Base-by-base conservation (phyloP, 2,113 vertebrate genomes). In the Condylura cristata region DNA sequence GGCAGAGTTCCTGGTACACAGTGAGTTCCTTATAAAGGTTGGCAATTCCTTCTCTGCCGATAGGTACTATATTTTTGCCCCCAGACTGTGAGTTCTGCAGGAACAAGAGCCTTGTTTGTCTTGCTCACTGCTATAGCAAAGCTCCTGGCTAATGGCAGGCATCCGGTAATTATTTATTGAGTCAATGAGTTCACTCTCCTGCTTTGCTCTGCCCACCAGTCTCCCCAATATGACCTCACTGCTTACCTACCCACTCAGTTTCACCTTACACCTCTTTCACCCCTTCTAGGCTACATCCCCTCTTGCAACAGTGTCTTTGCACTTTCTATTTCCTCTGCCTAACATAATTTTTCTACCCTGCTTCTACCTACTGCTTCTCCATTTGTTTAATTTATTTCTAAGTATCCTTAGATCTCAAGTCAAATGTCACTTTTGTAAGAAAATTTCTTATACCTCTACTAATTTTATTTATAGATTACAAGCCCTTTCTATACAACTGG, bases 371-470 rank as follows among this genome's bases (percentile, higher is more conserved):
- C 2, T 48, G 12, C 61, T 8, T 90, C 34, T 82, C 12, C 32
- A 22, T 70, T 61, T 87, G 56, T 75, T 86, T 68, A 53, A 53
- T 82, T 93, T 91, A 66, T 93, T 95, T 91, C 80, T 82, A 78
- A 16, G 72, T 39, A 81, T 39, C 46, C 22, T 66, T 75, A 84
- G 26, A 70, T 90, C 71, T 81, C 39, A 68, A 24, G 46, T 89
- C 34, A 93, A 88, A 90, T 84, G 76, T 86, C 53, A 91, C 58
- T 88, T 90, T 95, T 51, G 85, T 17, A 72, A 81, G 72, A 93
- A 91, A 84, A 6, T 28, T 61, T 74, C 71, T 34, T 87, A 28
- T 13, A 71, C 58, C 11, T 60, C 53, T 44, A 61, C 5, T 56
- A 56, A 71, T 63, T 10, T 24, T 46, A 87, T 71, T 56, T 56